Base-by-base conservation (phyloP, 64 coral and sea anemone species). In the Porites lutea region DNA sequence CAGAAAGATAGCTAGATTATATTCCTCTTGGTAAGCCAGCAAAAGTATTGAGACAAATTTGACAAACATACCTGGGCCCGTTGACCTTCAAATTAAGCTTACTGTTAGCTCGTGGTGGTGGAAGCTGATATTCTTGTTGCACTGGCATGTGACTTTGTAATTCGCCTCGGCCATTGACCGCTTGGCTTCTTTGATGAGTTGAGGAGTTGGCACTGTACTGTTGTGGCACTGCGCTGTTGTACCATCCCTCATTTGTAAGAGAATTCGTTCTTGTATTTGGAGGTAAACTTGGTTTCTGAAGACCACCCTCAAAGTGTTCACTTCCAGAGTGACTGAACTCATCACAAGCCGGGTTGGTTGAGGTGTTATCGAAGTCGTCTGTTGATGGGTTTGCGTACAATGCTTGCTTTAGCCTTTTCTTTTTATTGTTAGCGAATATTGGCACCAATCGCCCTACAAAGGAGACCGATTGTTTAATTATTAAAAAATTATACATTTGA, bases 341-440 rank as follows among this genome's bases (percentile, higher is more conserved):
- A 23, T 48, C 53, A 11, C 9, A 19, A 49, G 15, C 48, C 21
- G 27, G 51, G 52, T 88, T 18, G 5, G 82, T 86, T 82, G 59
- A 65, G 43, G 13, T 15, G 37, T 65, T 27, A 8, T 46, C 59
- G 20, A 48, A 49, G 49, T 59, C 66, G 43, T 87, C 72, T 69
- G 71, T 53, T 65, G 65, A 87, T 77, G 91, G 91, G 48, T 86
- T 93, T 10, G 91, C 78, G 61, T 93, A 93, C 48, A 93, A 50
- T n/a, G 82, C 91, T 79, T 93, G 91, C 27, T 86, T 93, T 48
- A 93, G 7, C 77, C 91, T 61, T 87, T 78, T 86, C 75, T 79
- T 93, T 57, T 93, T 93, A 64, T 84, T 84, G 82, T 77, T 87
- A 16, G 68, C 85, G 23, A 93, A 93, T 52, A 93, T 93, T 86